Evolutionary conservation across 2,113 vertebrate genomes (phyloP).

Genomic region (Syngnathus scovelli): DNA sequence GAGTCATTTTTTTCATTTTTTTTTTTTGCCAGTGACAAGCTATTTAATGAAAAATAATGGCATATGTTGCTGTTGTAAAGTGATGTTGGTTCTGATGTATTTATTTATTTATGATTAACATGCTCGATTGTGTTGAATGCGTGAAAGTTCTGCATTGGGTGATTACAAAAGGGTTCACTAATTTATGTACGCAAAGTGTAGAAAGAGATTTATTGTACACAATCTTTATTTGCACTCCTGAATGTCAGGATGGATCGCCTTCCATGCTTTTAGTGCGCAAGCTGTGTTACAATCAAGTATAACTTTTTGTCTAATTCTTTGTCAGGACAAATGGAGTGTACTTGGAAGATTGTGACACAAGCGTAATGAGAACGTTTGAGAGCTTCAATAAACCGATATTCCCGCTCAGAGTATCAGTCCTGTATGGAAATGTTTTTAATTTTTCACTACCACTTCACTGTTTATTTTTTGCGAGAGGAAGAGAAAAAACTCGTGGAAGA

Average conservation of each 20-base stretch:
- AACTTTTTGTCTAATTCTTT: conserved; percentile 6
- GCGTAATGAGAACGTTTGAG: conserved; percentile 23
- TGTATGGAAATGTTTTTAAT: conserved; percentile 69
- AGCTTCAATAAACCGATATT: conserved; percentile 49
- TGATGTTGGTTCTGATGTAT: conserved; percentile 28
- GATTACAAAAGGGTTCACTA: conserved; percentile 10
- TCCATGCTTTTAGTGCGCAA: conserved; percentile 47
- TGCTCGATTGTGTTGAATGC: conserved; percentile 18
- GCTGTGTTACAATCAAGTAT: conserved; percentile 19
- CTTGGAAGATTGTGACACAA: not conserved
- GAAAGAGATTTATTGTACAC: conserved; percentile 48
- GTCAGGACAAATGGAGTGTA: conserved; percentile 12
- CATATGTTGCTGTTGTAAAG: conserved; percentile 3
- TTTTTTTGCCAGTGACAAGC: not conserved
- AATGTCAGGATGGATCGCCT: conserved; percentile 44
- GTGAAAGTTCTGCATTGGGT: conserved; percentile 3
- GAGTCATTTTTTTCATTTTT: not conserved
- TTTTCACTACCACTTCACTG: conserved; percentile 71
- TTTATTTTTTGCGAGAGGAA: conserved; percentile 74
- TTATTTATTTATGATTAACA: conserved; percentile 15
- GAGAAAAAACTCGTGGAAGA: conserved; percentile 71
- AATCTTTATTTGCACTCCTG: conserved; percentile 48
- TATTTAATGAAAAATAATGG: conserved; percentile 6
- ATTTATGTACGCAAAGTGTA: conserved; percentile 32
- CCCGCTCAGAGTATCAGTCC: conserved; percentile 81